phyloP scores from a whole-genome alignment of 2,888 invertebrate genomes.

The Marasmarcha lunaedactyla region DNA sequence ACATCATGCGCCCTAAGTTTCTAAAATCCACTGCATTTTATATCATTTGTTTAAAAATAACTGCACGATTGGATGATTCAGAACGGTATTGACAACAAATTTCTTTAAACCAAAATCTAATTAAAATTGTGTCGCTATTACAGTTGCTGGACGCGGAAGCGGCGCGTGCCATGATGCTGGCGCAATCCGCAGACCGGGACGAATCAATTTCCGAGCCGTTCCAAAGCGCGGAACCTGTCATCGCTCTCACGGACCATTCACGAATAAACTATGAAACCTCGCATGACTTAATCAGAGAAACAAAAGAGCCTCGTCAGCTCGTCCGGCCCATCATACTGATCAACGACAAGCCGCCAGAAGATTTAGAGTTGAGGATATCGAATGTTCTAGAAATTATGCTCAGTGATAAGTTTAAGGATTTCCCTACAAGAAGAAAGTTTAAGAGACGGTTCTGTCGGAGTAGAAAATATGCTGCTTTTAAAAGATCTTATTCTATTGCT shows the following conservation, averaged over 20 bases:
- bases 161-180: conserved; percentile 24
- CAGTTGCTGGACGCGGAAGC: conserved; percentile 50
- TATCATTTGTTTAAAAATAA: no score
- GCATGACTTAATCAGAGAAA: no score
- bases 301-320: conserved; percentile 13
- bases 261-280: no score
- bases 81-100: no score
- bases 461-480: conserved; percentile 40
- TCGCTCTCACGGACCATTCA: neutral
- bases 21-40: no score
- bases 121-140: conserved; percentile 17
- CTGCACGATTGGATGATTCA: no score
- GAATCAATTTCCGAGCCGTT: conserved; percentile 24
- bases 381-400: conserved; percentile 36
- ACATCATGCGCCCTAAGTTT: no score
- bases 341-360: conserved; percentile 52
- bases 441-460: conserved; percentile 51
- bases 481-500: conserved; percentile 57
- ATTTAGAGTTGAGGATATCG: conserved; percentile 48
- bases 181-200: conserved; percentile 29
- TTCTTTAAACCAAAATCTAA: no score
- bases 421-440: conserved; percentile 36
- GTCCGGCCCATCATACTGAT: conserved; percentile 48
- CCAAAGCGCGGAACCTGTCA: neutral
- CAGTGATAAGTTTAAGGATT: conserved; percentile 40